Evolutionary conservation across 2,797 vertebrate genomes (phyloP), one percentile per base, ranked within the genome.

Genomic region (Gymnopithys bicolor): DNA sequence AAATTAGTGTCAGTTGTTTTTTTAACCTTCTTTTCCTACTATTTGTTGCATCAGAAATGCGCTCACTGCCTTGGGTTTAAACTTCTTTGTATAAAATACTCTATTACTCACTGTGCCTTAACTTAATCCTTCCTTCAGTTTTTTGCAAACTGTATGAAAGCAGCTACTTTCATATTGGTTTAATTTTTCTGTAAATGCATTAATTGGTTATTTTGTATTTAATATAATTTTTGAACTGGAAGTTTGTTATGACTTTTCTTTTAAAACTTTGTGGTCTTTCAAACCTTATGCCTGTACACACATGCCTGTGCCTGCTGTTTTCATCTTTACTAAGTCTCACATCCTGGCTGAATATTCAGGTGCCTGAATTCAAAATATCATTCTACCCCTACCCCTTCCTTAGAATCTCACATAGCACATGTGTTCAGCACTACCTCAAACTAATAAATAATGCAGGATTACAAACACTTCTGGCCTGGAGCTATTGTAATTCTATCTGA

Each of bases 61-160:
- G 95, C 90, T 93, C 93, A 84, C 92, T 95, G 94, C 92, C 91
- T 88, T 76, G 82, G 53, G 80, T 71, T 95, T 94, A 43, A 95
- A 95, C 85, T 75, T 93, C 76, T 95, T 63, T 93, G 83, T 96
- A 95, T 76, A 70, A 93, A 94, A 87, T 93, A 86, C 77, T 95
- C 70, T 97, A 91, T 95, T 96, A 96, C 86, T 97, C 90, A 96
- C 93, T 96, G 97, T 98, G 97, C 97, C 97, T 98, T 98, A 98
- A 95, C 94, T 97, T 97, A 97, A 97, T 94, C 91, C 87, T 97
- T 96, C 88, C 94, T 87, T 96, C 79, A 63, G 51, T 97, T 97
- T 95, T 96, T 95, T 97, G 90, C 82, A 95, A 96, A 87, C 62
- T 89, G 16, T 95, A 94, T 89, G 92, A 95, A 97, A 96, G 94